These are phyloP conservation scores for Streptopelia turtur DNA, from an alignment of 2,797 vertebrate genomes.

Conservation along the genomic window DNA sequence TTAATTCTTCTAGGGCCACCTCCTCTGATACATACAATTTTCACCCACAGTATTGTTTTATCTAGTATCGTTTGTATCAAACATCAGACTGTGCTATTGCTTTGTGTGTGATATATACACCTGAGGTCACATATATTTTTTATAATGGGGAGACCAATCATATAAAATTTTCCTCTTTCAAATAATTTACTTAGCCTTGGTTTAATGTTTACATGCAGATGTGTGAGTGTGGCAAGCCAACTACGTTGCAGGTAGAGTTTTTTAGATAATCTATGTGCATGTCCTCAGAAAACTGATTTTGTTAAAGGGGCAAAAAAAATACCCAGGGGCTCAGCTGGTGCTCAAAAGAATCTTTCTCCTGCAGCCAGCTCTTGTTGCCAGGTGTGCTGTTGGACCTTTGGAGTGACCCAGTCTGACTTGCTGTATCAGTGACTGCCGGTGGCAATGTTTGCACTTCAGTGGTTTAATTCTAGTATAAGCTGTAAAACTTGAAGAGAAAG, in stretches of 20 bases:
- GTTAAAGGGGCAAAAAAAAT: not conserved
- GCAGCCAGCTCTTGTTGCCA: not conserved
- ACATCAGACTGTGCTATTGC: not conserved
- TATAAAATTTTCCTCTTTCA: not conserved
- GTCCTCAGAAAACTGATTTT: conserved; percentile 42
- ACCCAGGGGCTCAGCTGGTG: not conserved
- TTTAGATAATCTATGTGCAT: not conserved
- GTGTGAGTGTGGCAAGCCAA: not conserved
- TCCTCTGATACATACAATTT: not conserved
- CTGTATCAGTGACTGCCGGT: not conserved
- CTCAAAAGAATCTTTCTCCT: not conserved
- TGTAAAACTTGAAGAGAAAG: not conserved
- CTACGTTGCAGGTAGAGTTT: not conserved
- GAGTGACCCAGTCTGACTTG: not conserved
- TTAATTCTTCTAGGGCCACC: not conserved
- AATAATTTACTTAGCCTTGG: not conserved
- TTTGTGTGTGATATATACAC: not conserved
- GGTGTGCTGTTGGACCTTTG: not conserved
- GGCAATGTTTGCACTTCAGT: not conserved
- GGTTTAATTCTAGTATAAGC: not conserved
- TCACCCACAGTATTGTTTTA: not conserved
- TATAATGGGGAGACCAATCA: not conserved
- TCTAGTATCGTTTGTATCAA: not conserved
- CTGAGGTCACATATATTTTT: not conserved
- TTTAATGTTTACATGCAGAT: not conserved